These are phyloP conservation scores for Oryctolagus cuniculus DNA, from an alignment of 2,113 vertebrate genomes.

Conservation along the genomic window mOryCun1.1 NC_091433.1:193382501-193383000, in stretches of 20 bases:
- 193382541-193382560: not conserved
- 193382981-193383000: not conserved
- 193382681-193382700: not conserved
- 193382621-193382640: not conserved
- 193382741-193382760: not conserved
- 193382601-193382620: not conserved
- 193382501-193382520: too few species aligned
- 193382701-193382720: not conserved
- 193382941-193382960: not conserved
- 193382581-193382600: not conserved
- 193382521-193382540: too few species aligned
- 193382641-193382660: not conserved
- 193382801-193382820: not conserved
- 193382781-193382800: not conserved
- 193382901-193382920: not conserved
- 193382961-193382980: not conserved
- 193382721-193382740: not conserved
- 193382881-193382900: not conserved
- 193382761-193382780: not conserved
- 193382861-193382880: accelerated
- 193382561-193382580: not conserved
- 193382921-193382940: accelerated
- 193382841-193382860: accelerated
- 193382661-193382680: not conserved
- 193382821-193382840: not conserved